phyloP scores from a whole-genome alignment of 2,888 invertebrate species.

The Torymus texanus region DNA sequence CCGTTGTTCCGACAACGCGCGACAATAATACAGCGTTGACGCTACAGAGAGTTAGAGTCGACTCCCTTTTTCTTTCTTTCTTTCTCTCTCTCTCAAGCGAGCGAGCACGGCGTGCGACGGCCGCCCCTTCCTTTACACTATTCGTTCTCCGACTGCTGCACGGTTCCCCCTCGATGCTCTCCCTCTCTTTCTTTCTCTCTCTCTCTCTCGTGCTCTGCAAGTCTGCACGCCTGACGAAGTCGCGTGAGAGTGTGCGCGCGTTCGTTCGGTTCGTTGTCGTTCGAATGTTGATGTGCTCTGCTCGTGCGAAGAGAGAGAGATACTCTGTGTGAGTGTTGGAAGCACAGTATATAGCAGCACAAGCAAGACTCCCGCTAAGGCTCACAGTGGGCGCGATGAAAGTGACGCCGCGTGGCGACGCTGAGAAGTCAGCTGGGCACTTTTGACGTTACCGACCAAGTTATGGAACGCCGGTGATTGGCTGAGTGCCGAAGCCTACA shows the following conservation, averaged over 20 bases:
- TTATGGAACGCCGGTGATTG: too few species aligned
- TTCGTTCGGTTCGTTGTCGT: background rate
- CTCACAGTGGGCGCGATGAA: too few species aligned
- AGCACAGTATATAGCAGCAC: too few species aligned
- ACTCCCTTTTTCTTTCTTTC: slow-evolving; percentile 48
- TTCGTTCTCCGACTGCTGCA: background rate
- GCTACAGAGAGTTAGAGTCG: slow-evolving; percentile 18
- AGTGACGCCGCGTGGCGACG: too few species aligned
- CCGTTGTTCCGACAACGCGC: background rate
- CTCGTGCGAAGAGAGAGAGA: too few species aligned
- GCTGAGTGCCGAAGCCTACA: too few species aligned
- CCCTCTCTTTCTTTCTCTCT: slow-evolving; percentile 13
- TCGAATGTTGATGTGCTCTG: too few species aligned
- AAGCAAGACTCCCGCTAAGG: too few species aligned
- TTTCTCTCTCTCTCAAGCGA: background rate
- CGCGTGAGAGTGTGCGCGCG: background rate
- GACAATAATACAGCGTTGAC: too few species aligned
- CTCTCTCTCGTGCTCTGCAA: background rate
- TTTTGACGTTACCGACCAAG: too few species aligned
- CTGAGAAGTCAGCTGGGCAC: too few species aligned
- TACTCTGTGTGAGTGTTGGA: too few species aligned
- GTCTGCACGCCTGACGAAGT: background rate
- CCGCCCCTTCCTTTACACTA: background rate
- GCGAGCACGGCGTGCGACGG: background rate
- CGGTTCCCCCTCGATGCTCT: background rate